Evolutionary conservation across 2,113 vertebrate species (phyloP).

Genomic region (Otocyon megalotis): DNA sequence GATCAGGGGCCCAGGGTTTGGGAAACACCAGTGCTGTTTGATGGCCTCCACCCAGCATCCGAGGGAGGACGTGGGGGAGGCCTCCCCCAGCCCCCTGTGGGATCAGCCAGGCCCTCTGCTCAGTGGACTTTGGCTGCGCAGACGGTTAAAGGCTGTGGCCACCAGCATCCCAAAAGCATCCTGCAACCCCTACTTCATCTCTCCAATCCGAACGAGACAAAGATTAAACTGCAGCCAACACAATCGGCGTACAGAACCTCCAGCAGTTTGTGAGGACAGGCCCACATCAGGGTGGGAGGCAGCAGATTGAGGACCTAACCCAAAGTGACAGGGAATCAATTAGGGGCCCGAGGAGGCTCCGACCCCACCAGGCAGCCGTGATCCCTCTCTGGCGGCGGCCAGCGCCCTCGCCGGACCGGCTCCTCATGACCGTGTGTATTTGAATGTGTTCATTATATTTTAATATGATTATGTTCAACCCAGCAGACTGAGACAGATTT

Average conservation of each 20-base stretch:
- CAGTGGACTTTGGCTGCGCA: neutral
- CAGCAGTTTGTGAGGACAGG: neutral
- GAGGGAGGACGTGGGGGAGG: accelerated
- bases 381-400: neutral
- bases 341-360: neutral
- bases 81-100: accelerated
- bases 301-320: neutral
- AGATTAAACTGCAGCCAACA: neutral
- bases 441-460: slow-evolving; percentile 77
- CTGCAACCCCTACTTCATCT: neutral
- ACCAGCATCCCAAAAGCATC: neutral
- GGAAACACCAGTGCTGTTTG: neutral
- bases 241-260: neutral
- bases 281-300: neutral
- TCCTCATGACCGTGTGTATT: slow-evolving; percentile 47
- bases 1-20: accelerated
- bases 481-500: slow-evolving; percentile 72
- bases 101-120: neutral
- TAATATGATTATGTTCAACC: slow-evolving; percentile 76
- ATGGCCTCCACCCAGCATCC: neutral
- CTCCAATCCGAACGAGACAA: neutral
- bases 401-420: neutral
- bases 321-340: neutral
- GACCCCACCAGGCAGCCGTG: accelerated
- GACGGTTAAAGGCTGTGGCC: neutral